Conservation (phyloP, 2,888 invertebrate genomes). For the Oscheius sp. region DNA sequence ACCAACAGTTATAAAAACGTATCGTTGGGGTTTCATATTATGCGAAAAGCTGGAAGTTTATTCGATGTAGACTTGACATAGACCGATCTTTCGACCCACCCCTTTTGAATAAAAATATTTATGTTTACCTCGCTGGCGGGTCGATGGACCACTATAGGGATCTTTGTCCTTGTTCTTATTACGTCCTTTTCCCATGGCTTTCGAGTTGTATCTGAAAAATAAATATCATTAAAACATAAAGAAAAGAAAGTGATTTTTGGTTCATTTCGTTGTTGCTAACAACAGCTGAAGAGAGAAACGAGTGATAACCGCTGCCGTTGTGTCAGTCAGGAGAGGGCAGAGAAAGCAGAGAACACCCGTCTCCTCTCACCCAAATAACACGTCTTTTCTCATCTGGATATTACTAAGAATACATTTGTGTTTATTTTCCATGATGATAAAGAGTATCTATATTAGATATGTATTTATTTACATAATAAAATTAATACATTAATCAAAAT, state of each 20-base stretch:
- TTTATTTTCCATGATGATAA: too few relatives aligned
- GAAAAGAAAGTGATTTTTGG: neutral
- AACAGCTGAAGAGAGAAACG: slow-evolving; percentile 16
- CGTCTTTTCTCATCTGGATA: too few relatives aligned
- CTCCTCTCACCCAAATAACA: too few relatives aligned
- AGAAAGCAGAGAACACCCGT: slow-evolving; percentile 24
- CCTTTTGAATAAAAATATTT: neutral
- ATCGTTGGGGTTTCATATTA: too few relatives aligned
- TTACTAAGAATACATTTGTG: too few relatives aligned
- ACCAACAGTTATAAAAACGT: too few relatives aligned
- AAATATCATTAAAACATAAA: neutral
- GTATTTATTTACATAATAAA: too few relatives aligned
- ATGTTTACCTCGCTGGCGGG: slow-evolving; percentile 15
- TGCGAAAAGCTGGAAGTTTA: too few relatives aligned
- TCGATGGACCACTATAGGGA: slow-evolving; percentile 6
- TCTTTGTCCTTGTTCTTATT: slow-evolving; percentile 53
- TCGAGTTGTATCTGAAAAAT: neutral
- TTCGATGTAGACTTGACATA: too few relatives aligned
- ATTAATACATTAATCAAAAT: too few relatives aligned
- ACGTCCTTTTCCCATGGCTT: slow-evolving; percentile 48
- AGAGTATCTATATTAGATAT: too few relatives aligned
- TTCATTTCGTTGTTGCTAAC: slow-evolving; percentile 8
- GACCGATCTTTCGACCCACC: too few relatives aligned
- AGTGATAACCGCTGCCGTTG: slow-evolving; percentile 20
- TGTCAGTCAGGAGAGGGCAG: slow-evolving; percentile 1